Conservation (phyloP, 2,797 vertebrate species). For the Phoebastria nigripes region DNA sequence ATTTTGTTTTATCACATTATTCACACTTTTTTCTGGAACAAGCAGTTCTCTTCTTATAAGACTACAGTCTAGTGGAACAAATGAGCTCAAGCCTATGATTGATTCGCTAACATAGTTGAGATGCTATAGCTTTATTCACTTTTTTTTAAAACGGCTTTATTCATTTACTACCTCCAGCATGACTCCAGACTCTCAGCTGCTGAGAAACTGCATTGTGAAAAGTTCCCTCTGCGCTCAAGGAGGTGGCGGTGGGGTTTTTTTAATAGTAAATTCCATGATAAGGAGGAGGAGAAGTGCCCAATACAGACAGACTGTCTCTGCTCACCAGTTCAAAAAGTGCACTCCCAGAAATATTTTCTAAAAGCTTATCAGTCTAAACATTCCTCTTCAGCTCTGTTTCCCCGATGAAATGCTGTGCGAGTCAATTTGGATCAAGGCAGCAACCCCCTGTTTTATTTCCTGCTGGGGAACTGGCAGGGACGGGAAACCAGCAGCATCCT, state of each 20-base stretch:
- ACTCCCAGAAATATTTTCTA: conserved; percentile 71
- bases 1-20: conserved; percentile 65
- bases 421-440: background rate
- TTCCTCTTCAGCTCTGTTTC: conserved; percentile 52
- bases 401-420: conserved; percentile 20
- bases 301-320: conserved; percentile 69
- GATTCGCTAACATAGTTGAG: conserved; percentile 60
- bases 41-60: conserved; percentile 49
- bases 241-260: conserved; percentile 4
- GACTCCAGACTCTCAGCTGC: conserved; percentile 33
- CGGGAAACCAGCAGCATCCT: background rate
- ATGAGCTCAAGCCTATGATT: conserved; percentile 50
- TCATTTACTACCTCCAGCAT: conserved; percentile 49
- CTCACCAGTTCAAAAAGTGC: conserved; percentile 60
- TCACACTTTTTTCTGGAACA: conserved; percentile 68
- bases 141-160: conserved; percentile 21
- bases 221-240: conserved; percentile 55
- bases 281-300: conserved; percentile 52
- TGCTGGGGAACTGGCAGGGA: background rate
- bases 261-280: conserved; percentile 56
- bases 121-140: conserved; percentile 42
- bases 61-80: conserved; percentile 49
- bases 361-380: conserved; percentile 61
- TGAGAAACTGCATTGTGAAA: conserved; percentile 60
- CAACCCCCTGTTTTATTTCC: conserved; percentile 27